Base-by-base conservation (phyloP, 2,888 invertebrate species). In the Cephus sareptanus region DNA sequence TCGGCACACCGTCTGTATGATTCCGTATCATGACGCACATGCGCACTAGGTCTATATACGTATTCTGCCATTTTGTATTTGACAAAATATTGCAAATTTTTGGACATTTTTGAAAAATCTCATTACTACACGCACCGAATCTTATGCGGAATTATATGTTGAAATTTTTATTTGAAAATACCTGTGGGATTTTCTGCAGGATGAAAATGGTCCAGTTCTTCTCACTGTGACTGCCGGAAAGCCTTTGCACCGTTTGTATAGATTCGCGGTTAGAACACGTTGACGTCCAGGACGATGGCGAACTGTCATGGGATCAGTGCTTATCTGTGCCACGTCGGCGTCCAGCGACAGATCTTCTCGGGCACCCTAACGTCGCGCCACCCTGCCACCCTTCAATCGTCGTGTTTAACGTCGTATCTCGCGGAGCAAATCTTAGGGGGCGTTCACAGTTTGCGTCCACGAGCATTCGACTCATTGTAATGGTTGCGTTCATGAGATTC, bases 291-390 rank as follows among this genome's bases (percentile, higher is more conserved):
- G 71, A 33, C 30, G 30, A 71, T 56, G 56, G 76, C 75, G 76
- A 75, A 81, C 79, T 78, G 78, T 80, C 81, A 75, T 81, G 79
- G 83, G 81, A 85, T 86, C 78, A 78, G 75, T 80, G 73, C 84
- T 87, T 87, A 87, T 87, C 87, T 82, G 79, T 83, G 86, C 83
- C 81, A 82, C 83, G 85, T 84, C 84, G 85, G 82, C 84, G 79
- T 85, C 83, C 82, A 81, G 79, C 82, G 78, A 56, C 56, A 56
- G 56, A 23, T 56, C 56, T 56, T 75, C 80, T 77, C 76, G 79
- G 71, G 77, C 76, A 79, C 75, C 76, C 69, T 23, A 56, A 56
- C 56, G 9, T 56, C 68, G 34, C 34, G 56, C 78, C 73, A 35
- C 76, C 76, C 69, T 74, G 74, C 31, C 70, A 69, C 23, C 23